Evolutionary conservation across 1,140 invertebrate species (phyloP).

Genomic region (Drosophila miranda): DNA sequence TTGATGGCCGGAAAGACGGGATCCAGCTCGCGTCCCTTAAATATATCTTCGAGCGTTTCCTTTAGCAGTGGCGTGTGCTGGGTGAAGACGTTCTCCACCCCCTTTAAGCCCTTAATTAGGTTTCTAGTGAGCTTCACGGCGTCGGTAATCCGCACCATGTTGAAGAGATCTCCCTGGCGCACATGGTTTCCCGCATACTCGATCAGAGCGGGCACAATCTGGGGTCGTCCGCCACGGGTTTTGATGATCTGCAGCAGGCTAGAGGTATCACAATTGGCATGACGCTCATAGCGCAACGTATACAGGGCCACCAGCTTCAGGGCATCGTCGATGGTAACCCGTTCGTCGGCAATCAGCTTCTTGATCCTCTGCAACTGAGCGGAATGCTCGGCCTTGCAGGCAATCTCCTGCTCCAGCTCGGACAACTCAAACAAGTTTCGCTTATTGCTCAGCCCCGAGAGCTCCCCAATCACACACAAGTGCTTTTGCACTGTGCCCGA

Average conservation of each 20-base stretch:
- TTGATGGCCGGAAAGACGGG: conserved; percentile 92
- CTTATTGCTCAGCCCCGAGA: conserved; percentile 92
- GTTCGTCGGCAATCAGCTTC: conserved; percentile 87
- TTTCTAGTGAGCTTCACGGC: conserved; percentile 96
- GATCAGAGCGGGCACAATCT: conserved; percentile 88
- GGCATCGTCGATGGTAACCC: conserved; percentile 91
- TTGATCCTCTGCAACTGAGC: conserved; percentile 91
- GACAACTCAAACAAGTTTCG: conserved; percentile 95
- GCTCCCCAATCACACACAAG: conserved; percentile 96
- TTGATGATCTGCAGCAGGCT: conserved; percentile 89
- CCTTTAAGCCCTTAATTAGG: conserved; percentile 94
- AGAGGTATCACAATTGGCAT: conserved; percentile 92
- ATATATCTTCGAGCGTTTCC: conserved; percentile 93
- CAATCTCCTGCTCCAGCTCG: conserved; percentile 98
- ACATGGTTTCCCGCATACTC: conserved; percentile 92
- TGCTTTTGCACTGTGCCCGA: conserved; percentile 99
- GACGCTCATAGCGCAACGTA: conserved; percentile 95
- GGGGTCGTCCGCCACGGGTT: conserved; percentile 85
- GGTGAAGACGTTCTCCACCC: conserved; percentile 98
- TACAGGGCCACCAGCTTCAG: conserved; percentile 96
- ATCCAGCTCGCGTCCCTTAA: conserved; percentile 93
- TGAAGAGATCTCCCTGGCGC: conserved; percentile 92
- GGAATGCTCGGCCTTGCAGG: conserved; percentile 96
- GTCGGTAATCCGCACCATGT: conserved; percentile 87
- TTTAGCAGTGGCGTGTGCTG: conserved; percentile 95